These are phyloP conservation scores for Sinocyclocheilus anophthalmus DNA, from an alignment of 2,113 vertebrate genomes.

Conservation along the genomic window DNA sequence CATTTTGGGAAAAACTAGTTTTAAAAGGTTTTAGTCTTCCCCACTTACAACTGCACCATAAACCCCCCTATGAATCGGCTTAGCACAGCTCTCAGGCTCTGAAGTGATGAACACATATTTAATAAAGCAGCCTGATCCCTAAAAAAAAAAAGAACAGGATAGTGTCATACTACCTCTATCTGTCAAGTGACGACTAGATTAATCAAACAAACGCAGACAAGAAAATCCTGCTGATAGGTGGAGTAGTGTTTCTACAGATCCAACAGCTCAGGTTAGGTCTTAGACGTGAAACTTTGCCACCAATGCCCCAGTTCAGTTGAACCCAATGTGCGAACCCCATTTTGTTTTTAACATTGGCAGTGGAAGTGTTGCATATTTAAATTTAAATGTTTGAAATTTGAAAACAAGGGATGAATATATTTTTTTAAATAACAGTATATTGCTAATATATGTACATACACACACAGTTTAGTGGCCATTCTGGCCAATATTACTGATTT, in stretches of 20 bases:
- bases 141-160: conserved; percentile 7
- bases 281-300: background rate
- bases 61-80: background rate
- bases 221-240: background rate
- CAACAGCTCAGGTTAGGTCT: background rate
- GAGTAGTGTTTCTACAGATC: background rate
- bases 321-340: too few species aligned
- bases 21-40: background rate
- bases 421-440: too few species aligned
- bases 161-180: background rate
- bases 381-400: too few species aligned
- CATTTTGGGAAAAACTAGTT: background rate
- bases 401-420: too few species aligned
- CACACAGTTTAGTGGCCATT: too few species aligned
- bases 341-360: too few species aligned
- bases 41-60: background rate
- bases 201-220: background rate
- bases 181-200: conserved; percentile 1
- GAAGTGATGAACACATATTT: background rate
- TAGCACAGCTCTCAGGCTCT: conserved; percentile 8
- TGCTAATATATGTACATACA: too few species aligned
- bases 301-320: background rate
- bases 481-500: too few species aligned
- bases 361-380: too few species aligned
- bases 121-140: conserved; percentile 16